Conservation (phyloP, 2,888 invertebrate species). For the Aphrophora alni region DNA sequence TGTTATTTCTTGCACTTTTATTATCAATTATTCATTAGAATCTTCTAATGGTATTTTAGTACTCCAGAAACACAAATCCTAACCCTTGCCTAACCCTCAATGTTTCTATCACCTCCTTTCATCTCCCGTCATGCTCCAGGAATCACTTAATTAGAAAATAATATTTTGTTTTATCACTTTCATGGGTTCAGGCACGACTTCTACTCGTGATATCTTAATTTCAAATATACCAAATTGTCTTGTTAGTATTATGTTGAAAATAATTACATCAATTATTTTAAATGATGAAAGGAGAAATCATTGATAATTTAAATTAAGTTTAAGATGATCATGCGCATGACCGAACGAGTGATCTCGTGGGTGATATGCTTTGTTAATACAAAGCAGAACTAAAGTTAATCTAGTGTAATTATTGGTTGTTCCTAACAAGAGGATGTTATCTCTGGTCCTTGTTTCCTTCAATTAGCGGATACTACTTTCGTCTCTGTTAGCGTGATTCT, state of each 20-base stretch:
- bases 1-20: no score
- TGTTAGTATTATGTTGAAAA: background rate
- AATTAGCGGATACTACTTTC: background rate
- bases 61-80: no score
- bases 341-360: background rate
- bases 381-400: background rate
- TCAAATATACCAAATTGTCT: background rate
- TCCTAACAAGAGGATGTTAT: background rate
- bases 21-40: no score
- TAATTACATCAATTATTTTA: background rate
- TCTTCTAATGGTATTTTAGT: no score
- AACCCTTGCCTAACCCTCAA: no score
- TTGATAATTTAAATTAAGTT: background rate
- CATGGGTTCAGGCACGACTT: background rate
- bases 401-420: background rate
- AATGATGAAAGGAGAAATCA: background rate
- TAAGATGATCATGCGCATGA: background rate
- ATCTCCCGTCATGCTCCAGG: background rate
- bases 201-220: background rate
- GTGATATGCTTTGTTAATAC: background rate
- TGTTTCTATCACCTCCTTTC: no score
- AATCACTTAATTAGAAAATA: background rate
- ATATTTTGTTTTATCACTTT: background rate
- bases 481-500: no score
- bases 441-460: background rate